These are phyloP conservation scores for Forbesichthys agassizii DNA, from an alignment of 2,113 vertebrate genomes.

Conservation along the genomic window DNA sequence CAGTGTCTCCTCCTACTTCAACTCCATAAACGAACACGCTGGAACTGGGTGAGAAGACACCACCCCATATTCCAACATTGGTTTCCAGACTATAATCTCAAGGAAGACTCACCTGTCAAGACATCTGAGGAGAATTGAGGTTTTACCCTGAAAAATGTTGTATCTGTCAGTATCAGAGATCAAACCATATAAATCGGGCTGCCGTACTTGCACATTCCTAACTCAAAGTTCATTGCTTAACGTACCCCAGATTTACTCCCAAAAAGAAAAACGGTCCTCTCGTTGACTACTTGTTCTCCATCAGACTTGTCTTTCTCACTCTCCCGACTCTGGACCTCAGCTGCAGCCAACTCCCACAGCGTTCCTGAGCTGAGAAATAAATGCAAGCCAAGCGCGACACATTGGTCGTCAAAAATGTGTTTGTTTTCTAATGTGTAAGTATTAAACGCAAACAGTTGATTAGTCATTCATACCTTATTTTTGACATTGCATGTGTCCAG, in stretches of 20 bases:
- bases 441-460: fast-evolving
- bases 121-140: conserved; percentile 88
- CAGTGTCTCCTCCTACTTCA: too few species aligned
- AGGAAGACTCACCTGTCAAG: conserved; percentile 85
- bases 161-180: not conserved
- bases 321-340: conserved; percentile 79
- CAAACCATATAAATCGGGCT: not conserved
- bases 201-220: not conserved
- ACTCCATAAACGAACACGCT: too few species aligned
- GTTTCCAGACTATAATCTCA: too few species aligned
- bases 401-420: not conserved
- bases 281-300: conserved; percentile 63
- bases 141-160: conserved; percentile 81
- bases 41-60: too few species aligned
- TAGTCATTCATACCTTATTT: conserved; percentile 55
- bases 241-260: conserved; percentile 91
- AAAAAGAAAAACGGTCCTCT: conserved; percentile 87
- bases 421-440: not conserved
- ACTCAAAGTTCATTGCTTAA: not conserved
- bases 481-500: conserved; percentile 59
- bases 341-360: conserved; percentile 90
- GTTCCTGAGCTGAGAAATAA: conserved; percentile 74
- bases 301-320: conserved; percentile 38
- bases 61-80: too few species aligned
- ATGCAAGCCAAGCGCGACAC: conserved; percentile 14